phyloP scores from a whole-genome alignment of 1,140 invertebrate species.

The Ips nitidus region DNA sequence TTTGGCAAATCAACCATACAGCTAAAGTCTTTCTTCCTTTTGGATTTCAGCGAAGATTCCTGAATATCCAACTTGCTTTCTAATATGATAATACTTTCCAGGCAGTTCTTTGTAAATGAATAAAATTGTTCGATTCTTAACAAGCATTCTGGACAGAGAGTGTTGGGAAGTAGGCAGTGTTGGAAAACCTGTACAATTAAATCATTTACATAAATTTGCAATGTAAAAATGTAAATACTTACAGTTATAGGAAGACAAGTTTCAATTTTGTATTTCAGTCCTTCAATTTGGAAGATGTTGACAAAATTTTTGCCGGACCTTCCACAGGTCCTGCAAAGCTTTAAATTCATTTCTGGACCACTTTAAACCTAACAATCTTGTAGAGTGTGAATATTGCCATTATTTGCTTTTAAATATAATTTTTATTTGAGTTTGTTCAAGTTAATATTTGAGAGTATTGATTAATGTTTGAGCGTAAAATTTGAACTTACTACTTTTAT shows the following conservation, averaged over 20 bases:
- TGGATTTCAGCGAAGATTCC: slow-evolving; percentile 46
- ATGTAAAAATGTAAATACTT: slow-evolving; percentile 13
- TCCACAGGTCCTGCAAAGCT: slow-evolving; percentile 48
- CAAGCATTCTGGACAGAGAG: slow-evolving; percentile 46
- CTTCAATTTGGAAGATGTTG: slow-evolving; percentile 50
- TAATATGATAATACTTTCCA: slow-evolving; percentile 50
- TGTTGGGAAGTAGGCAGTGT: slow-evolving; percentile 48
- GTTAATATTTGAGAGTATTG: too few species aligned
- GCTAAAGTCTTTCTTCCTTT: slow-evolving; percentile 45
- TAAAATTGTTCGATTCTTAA: slow-evolving; percentile 48
- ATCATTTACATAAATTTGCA: too few species aligned
- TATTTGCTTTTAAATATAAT: too few species aligned
- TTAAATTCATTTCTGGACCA: slow-evolving; percentile 43
- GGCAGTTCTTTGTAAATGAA: slow-evolving; percentile 47
- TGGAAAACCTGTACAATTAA: slow-evolving; percentile 43
- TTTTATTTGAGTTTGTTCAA: too few species aligned
- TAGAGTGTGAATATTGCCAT: not conserved
- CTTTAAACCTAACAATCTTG: slow-evolving; percentile 12
- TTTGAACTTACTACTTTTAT: not conserved
- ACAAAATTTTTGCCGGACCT: slow-evolving; percentile 39
- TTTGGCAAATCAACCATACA: slow-evolving; percentile 29
- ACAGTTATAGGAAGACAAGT: slow-evolving; percentile 51
- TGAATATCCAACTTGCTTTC: slow-evolving; percentile 47
- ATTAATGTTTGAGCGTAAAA: too few species aligned
- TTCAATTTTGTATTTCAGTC: slow-evolving; percentile 49